Evolutionary conservation across 1,140 invertebrate species (phyloP).

Genomic region (Glossosoma conforme): DNA sequence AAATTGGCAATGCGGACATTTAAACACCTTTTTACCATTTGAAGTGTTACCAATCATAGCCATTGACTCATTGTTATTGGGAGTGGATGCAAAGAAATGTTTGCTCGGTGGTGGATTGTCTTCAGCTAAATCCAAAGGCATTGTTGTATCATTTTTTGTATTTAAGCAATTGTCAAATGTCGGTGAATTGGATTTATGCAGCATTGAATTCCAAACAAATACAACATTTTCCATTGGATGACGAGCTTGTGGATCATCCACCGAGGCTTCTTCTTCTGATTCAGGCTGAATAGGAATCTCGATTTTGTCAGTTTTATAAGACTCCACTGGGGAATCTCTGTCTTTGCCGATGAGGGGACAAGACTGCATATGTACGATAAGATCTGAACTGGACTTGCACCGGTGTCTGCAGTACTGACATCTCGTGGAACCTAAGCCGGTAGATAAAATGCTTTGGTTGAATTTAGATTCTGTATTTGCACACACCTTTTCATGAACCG

Average conservation of each 20-base stretch:
- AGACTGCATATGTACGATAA: slow-evolving; percentile 66
- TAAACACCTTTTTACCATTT: slow-evolving; percentile 66
- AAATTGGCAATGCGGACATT: slow-evolving; percentile 85
- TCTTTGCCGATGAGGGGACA: slow-evolving; percentile 46
- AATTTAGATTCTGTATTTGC: slow-evolving; percentile 35
- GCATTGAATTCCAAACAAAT: slow-evolving; percentile 67
- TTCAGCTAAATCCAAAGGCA: too few relatives aligned
- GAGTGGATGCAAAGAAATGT: slow-evolving; percentile 17
- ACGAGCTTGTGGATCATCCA: slow-evolving; percentile 41
- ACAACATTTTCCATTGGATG: slow-evolving; percentile 72
- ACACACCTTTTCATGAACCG: slow-evolving; percentile 68
- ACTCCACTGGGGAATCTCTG: slow-evolving; percentile 29
- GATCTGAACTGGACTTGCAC: slow-evolving; percentile 75
- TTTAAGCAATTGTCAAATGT: slow-evolving; percentile 16
- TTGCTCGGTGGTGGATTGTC: slow-evolving; percentile 10
- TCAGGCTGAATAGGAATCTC: slow-evolving; percentile 21
- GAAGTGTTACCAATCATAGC: not conserved
- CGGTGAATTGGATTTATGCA: slow-evolving; percentile 34
- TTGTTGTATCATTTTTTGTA: slow-evolving; percentile 41
- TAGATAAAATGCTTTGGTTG: slow-evolving; percentile 34
- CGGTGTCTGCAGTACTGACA: slow-evolving; percentile 80
- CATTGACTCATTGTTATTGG: slow-evolving; percentile 7
- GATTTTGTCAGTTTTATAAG: slow-evolving; percentile 28
- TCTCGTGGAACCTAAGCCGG: slow-evolving; percentile 63
- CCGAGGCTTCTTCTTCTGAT: slow-evolving; percentile 33